Conservation (phyloP, 2,113 vertebrate genomes). For the Isurus oxyrinchus region DNA sequence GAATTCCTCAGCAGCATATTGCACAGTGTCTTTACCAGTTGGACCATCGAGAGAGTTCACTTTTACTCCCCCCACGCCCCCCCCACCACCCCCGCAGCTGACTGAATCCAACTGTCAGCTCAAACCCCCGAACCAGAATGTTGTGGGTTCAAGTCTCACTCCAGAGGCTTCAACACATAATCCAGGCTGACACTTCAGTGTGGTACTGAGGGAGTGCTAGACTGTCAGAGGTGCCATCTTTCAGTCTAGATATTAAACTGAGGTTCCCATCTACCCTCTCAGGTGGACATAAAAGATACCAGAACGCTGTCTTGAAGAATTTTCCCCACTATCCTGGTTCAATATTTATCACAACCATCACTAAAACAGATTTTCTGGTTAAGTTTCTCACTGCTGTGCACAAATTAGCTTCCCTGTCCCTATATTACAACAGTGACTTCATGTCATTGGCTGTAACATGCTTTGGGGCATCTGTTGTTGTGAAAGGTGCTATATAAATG, state of each 20-base stretch:
- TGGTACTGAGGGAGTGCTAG: not conserved
- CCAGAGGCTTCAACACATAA: not conserved
- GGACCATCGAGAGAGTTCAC: not conserved
- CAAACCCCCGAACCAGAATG: not conserved
- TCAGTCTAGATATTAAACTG: not conserved
- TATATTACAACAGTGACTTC: not conserved
- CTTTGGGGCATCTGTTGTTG: not conserved
- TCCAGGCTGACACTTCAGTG: not conserved
- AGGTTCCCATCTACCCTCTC: not conserved
- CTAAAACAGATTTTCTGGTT: not conserved
- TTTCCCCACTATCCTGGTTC: not conserved
- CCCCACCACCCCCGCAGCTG: not conserved
- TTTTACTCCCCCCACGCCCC: too few relatives aligned
- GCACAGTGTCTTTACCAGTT: not conserved
- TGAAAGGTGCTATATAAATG: not conserved
- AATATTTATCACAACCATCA: not conserved
- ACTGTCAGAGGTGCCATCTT: not conserved
- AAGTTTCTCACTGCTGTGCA: not conserved
- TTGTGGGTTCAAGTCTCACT: not conserved
- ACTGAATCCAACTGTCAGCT: not conserved
- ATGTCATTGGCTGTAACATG: not conserved
- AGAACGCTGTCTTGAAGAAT: not conserved
- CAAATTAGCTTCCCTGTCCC: not conserved
- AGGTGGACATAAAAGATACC: not conserved
- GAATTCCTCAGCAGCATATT: not conserved